A percentile compares a stretch with the other conserved stretches of the same genome.
phyloP scores from a whole-genome alignment of 2,797 vertebrate species.

The Semotilus atromaculatus region DNA sequence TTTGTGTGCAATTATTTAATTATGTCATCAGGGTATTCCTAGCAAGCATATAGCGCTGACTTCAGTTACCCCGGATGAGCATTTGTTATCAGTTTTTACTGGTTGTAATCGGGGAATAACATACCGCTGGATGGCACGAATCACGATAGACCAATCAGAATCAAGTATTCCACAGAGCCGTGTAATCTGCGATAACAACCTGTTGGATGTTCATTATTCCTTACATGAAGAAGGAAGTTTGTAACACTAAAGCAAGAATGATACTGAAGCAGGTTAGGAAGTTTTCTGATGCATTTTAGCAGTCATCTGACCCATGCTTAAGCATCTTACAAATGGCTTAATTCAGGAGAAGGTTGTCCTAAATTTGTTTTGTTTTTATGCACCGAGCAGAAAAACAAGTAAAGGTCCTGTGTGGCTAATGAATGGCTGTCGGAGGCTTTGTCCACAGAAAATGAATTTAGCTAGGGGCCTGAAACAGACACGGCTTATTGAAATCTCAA shows the following conservation, averaged over 20 bases:
- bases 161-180: too few relatives aligned
- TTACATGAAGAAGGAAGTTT: slow-evolving; percentile 38
- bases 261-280: neutral
- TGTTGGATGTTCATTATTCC: slow-evolving; percentile 3
- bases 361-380: slow-evolving; percentile 33
- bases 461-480: slow-evolving; percentile 28
- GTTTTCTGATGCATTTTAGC: slow-evolving; percentile 15
- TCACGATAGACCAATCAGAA: too few relatives aligned
- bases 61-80: too few relatives aligned
- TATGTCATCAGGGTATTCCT: too few relatives aligned
- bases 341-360: slow-evolving; percentile 5
- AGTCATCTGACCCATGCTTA: neutral
- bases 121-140: too few relatives aligned
- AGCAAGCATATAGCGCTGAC: too few relatives aligned
- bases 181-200: too few relatives aligned
- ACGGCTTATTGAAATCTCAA: slow-evolving; percentile 11
- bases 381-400: neutral
- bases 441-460: slow-evolving; percentile 58
- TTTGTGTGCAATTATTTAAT: too few relatives aligned
- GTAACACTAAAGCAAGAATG: neutral
- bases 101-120: too few relatives aligned
- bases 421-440: neutral
- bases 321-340: neutral
- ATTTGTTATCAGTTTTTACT: too few relatives aligned
- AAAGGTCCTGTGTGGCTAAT: neutral